Percentiles rank a stretch among this genome's conserved stretches.
phyloP scores from a whole-genome alignment of 2,888 invertebrate genomes.

The Megaustenia siamemsis region DNA sequence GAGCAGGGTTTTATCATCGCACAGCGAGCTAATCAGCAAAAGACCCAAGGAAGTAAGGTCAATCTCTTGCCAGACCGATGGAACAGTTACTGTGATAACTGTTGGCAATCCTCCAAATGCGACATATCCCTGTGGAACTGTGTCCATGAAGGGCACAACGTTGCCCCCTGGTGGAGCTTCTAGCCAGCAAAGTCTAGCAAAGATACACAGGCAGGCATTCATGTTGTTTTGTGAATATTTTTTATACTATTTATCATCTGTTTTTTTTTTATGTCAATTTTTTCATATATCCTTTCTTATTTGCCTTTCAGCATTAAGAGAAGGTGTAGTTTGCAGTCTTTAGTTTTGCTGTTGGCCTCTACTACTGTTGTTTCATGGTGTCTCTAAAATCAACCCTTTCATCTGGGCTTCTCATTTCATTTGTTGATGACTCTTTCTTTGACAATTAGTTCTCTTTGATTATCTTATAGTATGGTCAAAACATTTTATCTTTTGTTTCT shows the following conservation, averaged over 20 bases:
- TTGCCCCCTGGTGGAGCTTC: conserved; percentile 63
- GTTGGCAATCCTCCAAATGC: conserved; percentile 74
- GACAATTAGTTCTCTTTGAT: no score
- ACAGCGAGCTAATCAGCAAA: not conserved
- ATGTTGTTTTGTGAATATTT: no score
- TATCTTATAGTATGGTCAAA: no score
- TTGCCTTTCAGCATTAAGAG: no score
- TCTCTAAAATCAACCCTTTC: no score
- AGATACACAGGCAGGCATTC: conserved; percentile 62
- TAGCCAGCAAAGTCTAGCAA: conserved; percentile 71
- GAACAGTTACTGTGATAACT: conserved; percentile 77
- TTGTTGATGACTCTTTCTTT: no score
- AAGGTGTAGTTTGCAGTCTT: no score
- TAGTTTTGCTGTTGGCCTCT: no score
- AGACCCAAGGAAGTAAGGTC: conserved; percentile 70
- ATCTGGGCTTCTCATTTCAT: no score
- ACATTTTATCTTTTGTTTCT: no score
- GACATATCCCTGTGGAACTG: conserved; percentile 70
- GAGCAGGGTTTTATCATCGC: not conserved
- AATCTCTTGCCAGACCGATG: conserved; percentile 78
- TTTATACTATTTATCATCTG: not conserved
- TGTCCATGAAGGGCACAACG: conserved; percentile 66
- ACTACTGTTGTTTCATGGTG: no score
- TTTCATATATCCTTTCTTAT: no score
- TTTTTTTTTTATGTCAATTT: not conserved